These are phyloP conservation scores for Crambe crambe DNA, from an alignment of 37 sponge, comb jelly and placozoan genomes.

Conservation along the genomic window DNA sequence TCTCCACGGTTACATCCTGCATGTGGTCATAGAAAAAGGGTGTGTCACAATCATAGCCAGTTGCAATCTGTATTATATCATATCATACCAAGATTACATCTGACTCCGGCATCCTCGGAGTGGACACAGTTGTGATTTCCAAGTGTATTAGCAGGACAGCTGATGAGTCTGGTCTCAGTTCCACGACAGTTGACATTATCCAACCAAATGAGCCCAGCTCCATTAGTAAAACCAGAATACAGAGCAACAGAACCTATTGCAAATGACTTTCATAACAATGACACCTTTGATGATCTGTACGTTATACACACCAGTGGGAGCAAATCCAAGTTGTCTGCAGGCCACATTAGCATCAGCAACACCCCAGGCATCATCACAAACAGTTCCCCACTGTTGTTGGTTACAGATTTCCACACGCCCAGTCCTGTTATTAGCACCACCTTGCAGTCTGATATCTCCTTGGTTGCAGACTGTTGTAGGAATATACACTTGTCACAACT, in stretches of 20 bases:
- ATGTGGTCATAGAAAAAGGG: background rate
- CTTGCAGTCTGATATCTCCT: no score
- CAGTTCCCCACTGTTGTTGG: no score
- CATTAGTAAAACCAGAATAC: conserved; percentile 15
- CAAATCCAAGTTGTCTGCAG: no score
- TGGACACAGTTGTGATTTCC: conserved; percentile 34
- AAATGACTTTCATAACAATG: no score
- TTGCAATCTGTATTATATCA: background rate
- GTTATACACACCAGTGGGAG: no score
- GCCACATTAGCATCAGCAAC: no score
- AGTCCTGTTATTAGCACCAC: no score
- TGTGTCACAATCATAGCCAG: background rate
- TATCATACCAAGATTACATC: background rate
- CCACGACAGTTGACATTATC: conserved; percentile 40
- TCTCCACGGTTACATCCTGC: conserved; percentile 7
- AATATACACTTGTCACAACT: no score
- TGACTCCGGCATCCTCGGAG: conserved; percentile 40
- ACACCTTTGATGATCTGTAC: no score
- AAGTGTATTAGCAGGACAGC: conserved; percentile 13
- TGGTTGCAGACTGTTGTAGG: no score
- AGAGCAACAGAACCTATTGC: background rate
- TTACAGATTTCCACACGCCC: no score
- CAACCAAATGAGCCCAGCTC: conserved; percentile 29
- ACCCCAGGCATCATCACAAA: no score
- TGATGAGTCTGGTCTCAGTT: conserved; percentile 13